These are phyloP conservation scores for Sitta carolinensis DNA, from an alignment of 2,797 vertebrate species.

Conservation along the genomic window DNA sequence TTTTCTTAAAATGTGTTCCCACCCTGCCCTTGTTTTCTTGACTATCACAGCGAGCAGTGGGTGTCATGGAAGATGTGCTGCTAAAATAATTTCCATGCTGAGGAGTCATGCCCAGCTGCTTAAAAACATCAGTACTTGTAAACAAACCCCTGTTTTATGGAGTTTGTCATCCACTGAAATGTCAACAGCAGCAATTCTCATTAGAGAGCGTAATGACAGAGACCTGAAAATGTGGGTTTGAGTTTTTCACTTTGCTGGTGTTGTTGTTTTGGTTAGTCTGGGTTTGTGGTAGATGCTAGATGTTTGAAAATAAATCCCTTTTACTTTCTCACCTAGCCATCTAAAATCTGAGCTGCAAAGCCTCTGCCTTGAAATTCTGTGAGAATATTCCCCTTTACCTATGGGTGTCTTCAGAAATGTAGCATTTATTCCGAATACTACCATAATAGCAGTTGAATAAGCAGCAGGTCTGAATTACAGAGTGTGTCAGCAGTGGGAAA, in stretches of 20 bases:
- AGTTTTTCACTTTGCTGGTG: background rate
- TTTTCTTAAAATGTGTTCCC: background rate
- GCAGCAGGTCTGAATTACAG: background rate
- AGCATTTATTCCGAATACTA: background rate
- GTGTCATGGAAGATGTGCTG: background rate
- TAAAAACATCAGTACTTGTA: background rate
- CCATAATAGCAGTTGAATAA: background rate
- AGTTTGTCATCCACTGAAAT: background rate
- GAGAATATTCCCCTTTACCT: background rate
- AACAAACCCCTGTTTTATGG: background rate
- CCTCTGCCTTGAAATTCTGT: background rate
- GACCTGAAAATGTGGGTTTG: background rate
- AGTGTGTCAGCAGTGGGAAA: background rate
- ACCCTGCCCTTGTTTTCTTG: background rate
- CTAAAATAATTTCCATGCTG: background rate
- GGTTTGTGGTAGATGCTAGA: background rate
- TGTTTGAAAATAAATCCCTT: background rate
- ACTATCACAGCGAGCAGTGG: fast-evolving
- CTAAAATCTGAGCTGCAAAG: background rate
- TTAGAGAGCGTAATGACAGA: background rate
- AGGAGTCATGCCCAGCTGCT: background rate
- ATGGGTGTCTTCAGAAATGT: background rate
- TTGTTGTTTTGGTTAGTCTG: background rate
- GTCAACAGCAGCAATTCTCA: background rate
- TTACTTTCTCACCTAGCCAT: background rate